Base-by-base conservation (phyloP, 2,888 invertebrate species). In the Tenthredo notha region DNA sequence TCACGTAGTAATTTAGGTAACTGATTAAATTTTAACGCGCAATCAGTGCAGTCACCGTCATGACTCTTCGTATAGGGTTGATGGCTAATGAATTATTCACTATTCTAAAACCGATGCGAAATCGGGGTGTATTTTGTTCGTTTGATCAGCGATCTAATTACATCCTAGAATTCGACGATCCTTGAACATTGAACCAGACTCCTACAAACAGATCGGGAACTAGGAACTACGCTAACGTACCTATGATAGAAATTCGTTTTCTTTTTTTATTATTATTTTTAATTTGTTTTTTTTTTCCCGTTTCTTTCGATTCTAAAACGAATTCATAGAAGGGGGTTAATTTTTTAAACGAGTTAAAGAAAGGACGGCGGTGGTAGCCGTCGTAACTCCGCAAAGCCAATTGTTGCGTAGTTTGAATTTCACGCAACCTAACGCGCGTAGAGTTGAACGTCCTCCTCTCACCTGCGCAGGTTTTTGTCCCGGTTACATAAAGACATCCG, bases 391-490 rank as follows among this genome's bases (percentile, higher is more conserved):
- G 67, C 67, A 33, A 67, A 33, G 67, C 33, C 67, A 67, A 67
- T 67, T 67, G 67, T 47, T 43, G 85, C 78, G 85, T 70, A 77
- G 67, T 82, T 78, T 70, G 82, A 82, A 78, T 80, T 85, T 80
- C 70, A 85, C 80, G 70, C 85, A 85, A 54, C 85, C 65, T 72
- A 85, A 78, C 82, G 82, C 65, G 67, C 67, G 40, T 58, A 80
- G 85, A 85, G 85, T 85, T 85, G 85, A 85, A 85, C 80, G 85
- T 85, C 85, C 85, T 85, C 78, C 85, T 78, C 85, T 85, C 85
- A 85, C 85, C 85, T 85, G 85, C 85, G 85, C 85, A 80, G 85
- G 85, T 85, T 85, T 85, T 85, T 85, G 85, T 85, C 85, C 85
- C 78, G 85, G 78, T 85, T 85, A 85, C 85, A 85, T 85, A 85